A percentile compares a stretch with the other conserved stretches of the same genome.
Evolutionary conservation across 2,888 invertebrate genomes (phyloP).

Genomic region (Andrena haemorrhoa): DNA sequence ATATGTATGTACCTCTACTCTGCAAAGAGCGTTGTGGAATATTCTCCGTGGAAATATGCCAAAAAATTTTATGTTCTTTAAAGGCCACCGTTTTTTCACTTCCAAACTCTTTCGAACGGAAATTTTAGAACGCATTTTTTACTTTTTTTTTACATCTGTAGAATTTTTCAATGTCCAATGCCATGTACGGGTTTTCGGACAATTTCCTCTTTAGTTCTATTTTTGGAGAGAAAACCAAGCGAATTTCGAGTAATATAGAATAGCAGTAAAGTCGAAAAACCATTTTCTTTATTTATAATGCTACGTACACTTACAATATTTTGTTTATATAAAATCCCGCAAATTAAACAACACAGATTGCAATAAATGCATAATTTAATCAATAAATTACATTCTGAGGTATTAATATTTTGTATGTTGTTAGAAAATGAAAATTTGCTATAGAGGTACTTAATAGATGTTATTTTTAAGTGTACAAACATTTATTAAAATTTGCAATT

Average conservation of each 20-base stretch:
- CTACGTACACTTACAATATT: too few species aligned
- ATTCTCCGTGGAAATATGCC: background rate
- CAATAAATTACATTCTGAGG: background rate
- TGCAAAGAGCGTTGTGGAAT: constrained; percentile 2
- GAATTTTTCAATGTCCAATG: background rate
- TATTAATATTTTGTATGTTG: background rate
- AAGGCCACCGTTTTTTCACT: background rate
- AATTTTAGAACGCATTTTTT: background rate
- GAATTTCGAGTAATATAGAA: too few species aligned
- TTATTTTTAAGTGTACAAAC: too few species aligned
- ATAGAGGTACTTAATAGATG: background rate
- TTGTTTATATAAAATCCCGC: too few species aligned
- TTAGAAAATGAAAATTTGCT: background rate
- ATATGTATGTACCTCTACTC: background rate
- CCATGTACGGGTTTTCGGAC: too few species aligned
- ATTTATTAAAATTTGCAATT: too few species aligned
- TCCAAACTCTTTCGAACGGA: background rate
- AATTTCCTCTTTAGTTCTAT: too few species aligned
- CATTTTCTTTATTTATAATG: too few species aligned
- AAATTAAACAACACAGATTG: too few species aligned
- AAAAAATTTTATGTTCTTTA: background rate
- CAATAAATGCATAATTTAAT: background rate
- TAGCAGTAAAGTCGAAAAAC: too few species aligned
- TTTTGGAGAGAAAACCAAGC: too few species aligned
- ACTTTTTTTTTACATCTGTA: background rate